phyloP scores from a whole-genome alignment of 2,113 vertebrate genomes.

The Gambusia holbrooki region DNA sequence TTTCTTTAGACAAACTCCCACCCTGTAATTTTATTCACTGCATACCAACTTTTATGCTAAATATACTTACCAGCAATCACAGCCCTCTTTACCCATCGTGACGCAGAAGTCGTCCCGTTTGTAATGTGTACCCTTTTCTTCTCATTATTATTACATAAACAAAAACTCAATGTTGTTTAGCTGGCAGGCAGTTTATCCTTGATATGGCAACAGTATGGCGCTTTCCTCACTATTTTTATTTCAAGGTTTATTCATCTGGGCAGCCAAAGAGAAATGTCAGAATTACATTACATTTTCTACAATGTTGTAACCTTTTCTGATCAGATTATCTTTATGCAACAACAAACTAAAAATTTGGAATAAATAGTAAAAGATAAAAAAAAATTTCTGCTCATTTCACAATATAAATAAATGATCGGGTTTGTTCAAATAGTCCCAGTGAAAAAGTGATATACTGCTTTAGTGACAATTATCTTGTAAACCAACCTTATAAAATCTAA shows the following conservation, averaged over 20 bases:
- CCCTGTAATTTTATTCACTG: not conserved
- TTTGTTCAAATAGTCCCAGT: too few relatives aligned
- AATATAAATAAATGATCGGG: not conserved
- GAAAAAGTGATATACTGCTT: not conserved
- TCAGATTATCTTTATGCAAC: not conserved
- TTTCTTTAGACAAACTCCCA: not conserved
- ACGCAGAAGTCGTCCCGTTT: not conserved
- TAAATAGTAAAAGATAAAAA: not conserved
- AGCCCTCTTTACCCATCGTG: not conserved
- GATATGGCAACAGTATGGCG: too few relatives aligned
- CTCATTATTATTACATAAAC: too few relatives aligned
- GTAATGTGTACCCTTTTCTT: not conserved
- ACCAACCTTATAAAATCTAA: too few relatives aligned
- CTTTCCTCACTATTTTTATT: too few relatives aligned
- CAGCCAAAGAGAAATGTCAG: not conserved
- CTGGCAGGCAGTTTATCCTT: too few relatives aligned
- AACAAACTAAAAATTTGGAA: not conserved
- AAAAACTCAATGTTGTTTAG: too few relatives aligned
- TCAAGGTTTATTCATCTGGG: too few relatives aligned
- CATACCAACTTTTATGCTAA: not conserved
- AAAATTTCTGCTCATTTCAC: not conserved
- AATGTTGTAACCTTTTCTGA: not conserved
- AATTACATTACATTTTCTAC: not conserved
- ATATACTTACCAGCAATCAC: not conserved
- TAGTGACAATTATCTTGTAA: not conserved